These are phyloP conservation scores for Bombus confusus DNA, from an alignment of 1,140 invertebrate genomes.

Conservation along the genomic window DNA sequence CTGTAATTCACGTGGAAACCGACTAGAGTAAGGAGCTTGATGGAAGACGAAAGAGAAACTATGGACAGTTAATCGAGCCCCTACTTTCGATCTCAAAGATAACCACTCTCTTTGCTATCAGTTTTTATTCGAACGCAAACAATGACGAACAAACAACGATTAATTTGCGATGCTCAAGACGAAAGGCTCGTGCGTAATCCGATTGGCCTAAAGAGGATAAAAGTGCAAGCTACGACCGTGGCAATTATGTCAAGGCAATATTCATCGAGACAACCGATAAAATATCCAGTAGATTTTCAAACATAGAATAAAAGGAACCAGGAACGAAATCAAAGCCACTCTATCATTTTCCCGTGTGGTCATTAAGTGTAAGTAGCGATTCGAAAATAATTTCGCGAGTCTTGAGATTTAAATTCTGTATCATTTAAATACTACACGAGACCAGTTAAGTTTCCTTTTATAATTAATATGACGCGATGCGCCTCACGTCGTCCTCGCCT, in stretches of 20 bases:
- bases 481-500: constrained; percentile 8
- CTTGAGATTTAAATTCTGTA: not conserved
- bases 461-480: constrained; percentile 34
- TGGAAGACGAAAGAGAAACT: not conserved
- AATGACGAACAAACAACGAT: not conserved
- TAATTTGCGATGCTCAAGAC: not conserved
- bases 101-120: not conserved
- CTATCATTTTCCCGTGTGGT: not conserved
- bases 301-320: not conserved
- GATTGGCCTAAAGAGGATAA: constrained; percentile 19
- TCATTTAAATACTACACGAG: not conserved
- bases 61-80: no score
- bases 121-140: not conserved
- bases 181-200: constrained; percentile 7
- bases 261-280: not conserved
- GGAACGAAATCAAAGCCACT: not conserved
- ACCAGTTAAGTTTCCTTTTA: not conserved
- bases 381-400: not conserved
- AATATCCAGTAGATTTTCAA: not conserved
- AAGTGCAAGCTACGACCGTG: constrained; percentile 5
- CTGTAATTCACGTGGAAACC: constrained; percentile 31
- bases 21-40: not conserved
- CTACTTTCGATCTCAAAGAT: constrained; percentile 33
- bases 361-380: not conserved
- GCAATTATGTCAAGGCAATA: constrained; percentile 38